Percentiles rank a stretch among this genome's conserved stretches.
These are phyloP conservation scores for Sarcophaga subvicina DNA, from an alignment of 2,888 invertebrate genomes.

Conservation along the genomic window DNA sequence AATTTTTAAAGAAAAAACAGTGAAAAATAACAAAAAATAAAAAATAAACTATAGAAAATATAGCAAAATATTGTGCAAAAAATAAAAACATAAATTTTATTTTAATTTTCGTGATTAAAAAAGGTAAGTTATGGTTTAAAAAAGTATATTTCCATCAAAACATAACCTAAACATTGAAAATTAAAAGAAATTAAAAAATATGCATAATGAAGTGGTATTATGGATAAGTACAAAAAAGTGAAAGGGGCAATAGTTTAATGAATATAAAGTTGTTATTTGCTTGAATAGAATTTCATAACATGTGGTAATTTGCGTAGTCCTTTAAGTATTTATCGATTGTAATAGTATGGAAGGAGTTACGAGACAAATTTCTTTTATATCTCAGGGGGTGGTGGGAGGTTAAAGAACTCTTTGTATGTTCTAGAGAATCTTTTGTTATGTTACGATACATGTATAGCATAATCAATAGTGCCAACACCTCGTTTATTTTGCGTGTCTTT, in stretches of 20 bases:
- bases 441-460: conserved; percentile 68
- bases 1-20: conserved; percentile 68
- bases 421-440: conserved; percentile 36
- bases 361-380: not conserved
- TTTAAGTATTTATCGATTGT: conserved; percentile 46
- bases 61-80: conserved; percentile 56
- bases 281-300: conserved; percentile 12
- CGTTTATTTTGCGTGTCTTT: conserved; percentile 55
- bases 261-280: not conserved
- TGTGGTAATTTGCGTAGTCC: not conserved
- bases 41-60: conserved; percentile 69
- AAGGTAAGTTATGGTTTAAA: conserved; percentile 67
- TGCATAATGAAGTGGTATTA: conserved; percentile 31
- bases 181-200: conserved; percentile 11
- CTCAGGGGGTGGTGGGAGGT: conserved; percentile 15
- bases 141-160: conserved; percentile 56
- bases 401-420: conserved; percentile 20
- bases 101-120: conserved; percentile 71
- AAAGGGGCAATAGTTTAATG: conserved; percentile 15
- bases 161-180: conserved; percentile 70
- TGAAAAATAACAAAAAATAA: conserved; percentile 67
- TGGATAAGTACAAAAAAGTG: conserved; percentile 42
- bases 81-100: conserved; percentile 67
- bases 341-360: conserved; percentile 5
- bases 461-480: conserved; percentile 73